Base-by-base conservation (phyloP, 2,113 vertebrate species). In the Esox niger region DNA sequence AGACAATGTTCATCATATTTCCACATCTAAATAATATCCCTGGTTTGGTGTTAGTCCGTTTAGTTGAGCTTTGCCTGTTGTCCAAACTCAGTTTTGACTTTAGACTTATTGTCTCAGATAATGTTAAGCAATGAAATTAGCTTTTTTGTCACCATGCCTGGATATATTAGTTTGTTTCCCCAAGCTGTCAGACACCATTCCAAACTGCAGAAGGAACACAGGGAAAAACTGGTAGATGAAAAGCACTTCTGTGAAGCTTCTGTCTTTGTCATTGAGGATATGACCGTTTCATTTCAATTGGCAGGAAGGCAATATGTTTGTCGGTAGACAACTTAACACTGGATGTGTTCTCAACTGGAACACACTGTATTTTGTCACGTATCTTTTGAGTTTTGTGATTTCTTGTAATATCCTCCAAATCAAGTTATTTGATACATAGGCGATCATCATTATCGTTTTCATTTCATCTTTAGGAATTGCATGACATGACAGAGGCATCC, bases 111-210 rank as follows among this genome's bases (percentile, higher is more conserved):
- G 13, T 15, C 17, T 43, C 13, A 3, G 38, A 43, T 15, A 43
- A 17, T 17, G 38, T 43, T 43, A 43, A 4, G 38, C 38, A 63
- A 77, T 80, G 79, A 79, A 85, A 90, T 90, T 85, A 86, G 66
- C 66, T 15, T 15, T 2, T 38, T 38, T 38, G 10, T 75, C 74
- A 58, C 58, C 21, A 21, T 58, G 71, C 54, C 74, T 56, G 74
- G 61, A 64, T 63, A 75, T 73, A 75, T 76, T 75, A 76, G 77
- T 72, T 70, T 70, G 47, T 57, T 68, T 66, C 43, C 73, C 56
- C 52, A 62, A 69, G 72, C 68, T 79, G 81, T 81, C 84, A 84
- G 81, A 77, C 15, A 38, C 62, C 47, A 65, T 78, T 78, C 79
- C 69, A 68, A 64, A 56, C 54, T 31, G 35, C 21, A 67, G 32